These are phyloP conservation scores for Aspidiotus destructor DNA, from an alignment of 2,888 invertebrate species.

Conservation along the genomic window DNA sequence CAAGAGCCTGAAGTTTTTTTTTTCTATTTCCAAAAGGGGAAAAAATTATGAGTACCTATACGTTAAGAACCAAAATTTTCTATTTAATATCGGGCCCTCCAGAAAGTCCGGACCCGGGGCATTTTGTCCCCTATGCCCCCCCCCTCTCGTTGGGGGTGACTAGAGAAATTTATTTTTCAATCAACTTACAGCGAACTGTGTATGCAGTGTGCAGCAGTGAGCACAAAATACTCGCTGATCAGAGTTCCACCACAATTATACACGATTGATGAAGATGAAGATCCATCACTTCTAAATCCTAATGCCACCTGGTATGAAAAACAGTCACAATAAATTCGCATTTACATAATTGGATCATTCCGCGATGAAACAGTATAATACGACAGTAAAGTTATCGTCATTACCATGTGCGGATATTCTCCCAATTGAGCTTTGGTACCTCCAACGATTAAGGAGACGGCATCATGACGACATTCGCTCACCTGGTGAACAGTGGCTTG, in stretches of 20 bases:
- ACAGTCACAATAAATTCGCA: neutral
- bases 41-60: too few relatives aligned
- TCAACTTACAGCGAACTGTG: constrained; percentile 36
- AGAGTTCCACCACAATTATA: constrained; percentile 50
- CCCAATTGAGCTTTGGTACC: constrained; percentile 48
- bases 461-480: constrained; percentile 46
- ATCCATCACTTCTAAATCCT: constrained; percentile 40
- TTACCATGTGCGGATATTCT: constrained; percentile 56
- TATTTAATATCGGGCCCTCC: too few relatives aligned
- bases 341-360: neutral
- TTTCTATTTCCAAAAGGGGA: too few relatives aligned
- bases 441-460: constrained; percentile 50
- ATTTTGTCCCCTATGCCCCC: too few relatives aligned
- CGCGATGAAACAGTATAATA: too few relatives aligned
- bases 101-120: too few relatives aligned
- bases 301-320: constrained; percentile 42
- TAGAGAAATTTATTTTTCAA: too few relatives aligned
- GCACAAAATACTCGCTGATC: constrained; percentile 46
- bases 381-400: too few relatives aligned
- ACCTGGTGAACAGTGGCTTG: constrained; percentile 46
- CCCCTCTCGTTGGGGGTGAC: too few relatives aligned
- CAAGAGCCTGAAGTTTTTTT: too few relatives aligned
- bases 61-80: too few relatives aligned
- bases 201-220: constrained; percentile 53
- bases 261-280: constrained; percentile 35